These are phyloP conservation scores for Zele albiditarsus DNA, from an alignment of 2,888 invertebrate species.

Conservation along the genomic window DNA sequence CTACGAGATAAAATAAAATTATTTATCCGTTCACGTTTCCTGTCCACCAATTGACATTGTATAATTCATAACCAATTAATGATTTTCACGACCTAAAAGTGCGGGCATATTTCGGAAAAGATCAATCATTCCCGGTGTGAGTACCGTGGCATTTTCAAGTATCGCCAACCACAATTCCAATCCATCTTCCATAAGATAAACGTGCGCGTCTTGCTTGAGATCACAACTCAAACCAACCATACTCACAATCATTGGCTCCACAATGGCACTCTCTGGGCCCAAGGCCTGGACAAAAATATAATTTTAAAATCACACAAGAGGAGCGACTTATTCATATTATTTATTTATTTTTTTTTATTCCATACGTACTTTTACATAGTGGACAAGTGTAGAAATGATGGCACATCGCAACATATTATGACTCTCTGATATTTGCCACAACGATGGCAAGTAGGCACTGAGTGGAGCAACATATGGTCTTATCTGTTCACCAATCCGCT, in stretches of 20 bases:
- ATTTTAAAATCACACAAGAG: too few relatives aligned
- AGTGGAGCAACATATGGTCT: slow-evolving; percentile 82
- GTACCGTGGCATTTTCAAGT: slow-evolving; percentile 82
- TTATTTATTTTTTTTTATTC: background rate
- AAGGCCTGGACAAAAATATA: slow-evolving; percentile 68
- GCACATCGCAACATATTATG: slow-evolving; percentile 94
- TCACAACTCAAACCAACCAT: slow-evolving; percentile 86
- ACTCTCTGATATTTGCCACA: slow-evolving; percentile 91
- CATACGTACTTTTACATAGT: slow-evolving; percentile 83
- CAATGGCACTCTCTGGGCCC: slow-evolving; percentile 73
- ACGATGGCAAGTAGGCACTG: slow-evolving; percentile 86
- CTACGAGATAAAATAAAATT: background rate
- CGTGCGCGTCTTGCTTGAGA: slow-evolving; percentile 84
- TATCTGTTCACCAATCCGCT: slow-evolving; percentile 86
- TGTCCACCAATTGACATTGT: too few relatives aligned
- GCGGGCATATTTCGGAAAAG: slow-evolving; percentile 84
- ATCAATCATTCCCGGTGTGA: slow-evolving; percentile 79
- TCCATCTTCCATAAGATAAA: slow-evolving; percentile 94
- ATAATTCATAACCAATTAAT: too few relatives aligned
- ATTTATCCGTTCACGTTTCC: too few relatives aligned
- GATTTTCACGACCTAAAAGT: slow-evolving; percentile 78
- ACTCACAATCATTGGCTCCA: slow-evolving; percentile 76
- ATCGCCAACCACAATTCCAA: slow-evolving; percentile 91
- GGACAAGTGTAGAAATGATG: slow-evolving; percentile 89
- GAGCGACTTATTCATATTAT: too few relatives aligned